These are phyloP conservation scores for Athene noctua DNA, from an alignment of 2,113 vertebrate species.

Conservation along the genomic window DNA sequence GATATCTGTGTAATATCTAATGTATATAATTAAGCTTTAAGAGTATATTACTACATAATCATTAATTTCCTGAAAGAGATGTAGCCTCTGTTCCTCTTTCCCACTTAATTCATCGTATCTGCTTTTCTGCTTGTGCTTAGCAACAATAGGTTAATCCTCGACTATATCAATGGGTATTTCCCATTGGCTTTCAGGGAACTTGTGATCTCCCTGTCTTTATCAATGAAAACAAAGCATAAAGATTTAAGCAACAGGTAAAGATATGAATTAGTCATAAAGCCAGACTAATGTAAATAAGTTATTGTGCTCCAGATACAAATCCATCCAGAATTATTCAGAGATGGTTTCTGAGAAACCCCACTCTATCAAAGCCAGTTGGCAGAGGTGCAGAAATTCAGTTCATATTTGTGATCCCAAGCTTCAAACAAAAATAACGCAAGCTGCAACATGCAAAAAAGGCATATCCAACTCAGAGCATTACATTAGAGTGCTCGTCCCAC, in stretches of 20 bases:
- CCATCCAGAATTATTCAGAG: not conserved
- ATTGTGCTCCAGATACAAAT: not conserved
- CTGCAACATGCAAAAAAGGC: not conserved
- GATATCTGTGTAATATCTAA: conserved; percentile 3
- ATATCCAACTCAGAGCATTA: not conserved
- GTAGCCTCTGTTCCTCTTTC: not conserved
- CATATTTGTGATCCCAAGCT: not conserved
- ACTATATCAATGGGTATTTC: not conserved
- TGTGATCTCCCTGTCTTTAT: not conserved
- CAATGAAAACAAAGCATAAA: not conserved
- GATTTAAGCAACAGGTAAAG: not conserved
- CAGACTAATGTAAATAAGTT: not conserved
- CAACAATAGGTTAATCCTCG: not conserved
- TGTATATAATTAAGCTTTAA: conserved; percentile 33
- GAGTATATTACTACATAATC: conserved; percentile 5
- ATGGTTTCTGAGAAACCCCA: not conserved
- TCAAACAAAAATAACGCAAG: not conserved
- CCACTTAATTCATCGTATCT: not conserved
- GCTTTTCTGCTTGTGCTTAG: not conserved
- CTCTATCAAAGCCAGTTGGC: not conserved
- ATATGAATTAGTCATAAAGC: not conserved
- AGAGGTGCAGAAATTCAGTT: not conserved
- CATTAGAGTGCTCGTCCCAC: not conserved
- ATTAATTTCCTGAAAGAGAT: conserved; percentile 10
- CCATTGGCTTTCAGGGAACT: not conserved